Conservation (phyloP, 1,140 invertebrate genomes). For the Steinernema khuongi region DNA sequence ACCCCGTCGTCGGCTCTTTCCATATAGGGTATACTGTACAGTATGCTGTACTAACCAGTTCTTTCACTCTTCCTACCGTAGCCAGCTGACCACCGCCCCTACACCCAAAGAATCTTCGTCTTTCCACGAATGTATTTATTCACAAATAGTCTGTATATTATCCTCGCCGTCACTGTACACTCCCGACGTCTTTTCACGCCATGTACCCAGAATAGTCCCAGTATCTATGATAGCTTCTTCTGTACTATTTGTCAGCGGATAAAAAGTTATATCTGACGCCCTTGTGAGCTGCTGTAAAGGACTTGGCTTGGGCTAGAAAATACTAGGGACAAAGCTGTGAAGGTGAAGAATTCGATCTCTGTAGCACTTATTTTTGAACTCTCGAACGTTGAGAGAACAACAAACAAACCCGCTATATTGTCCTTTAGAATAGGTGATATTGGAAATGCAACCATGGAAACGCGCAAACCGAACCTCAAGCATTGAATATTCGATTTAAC, state of each 20-base stretch:
- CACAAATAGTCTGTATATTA: neutral
- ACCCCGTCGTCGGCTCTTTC: neutral
- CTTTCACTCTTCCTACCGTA: neutral
- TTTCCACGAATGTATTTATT: neutral
- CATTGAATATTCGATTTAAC: too few species aligned
- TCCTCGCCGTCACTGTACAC: neutral
- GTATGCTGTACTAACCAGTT: neutral
- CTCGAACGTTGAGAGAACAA: too few species aligned
- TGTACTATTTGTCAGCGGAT: neutral
- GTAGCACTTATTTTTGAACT: too few species aligned
- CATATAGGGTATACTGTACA: constrained; percentile 1
- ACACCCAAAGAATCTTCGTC: neutral
- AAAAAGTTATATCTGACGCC: too few species aligned
- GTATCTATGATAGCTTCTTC: neutral
- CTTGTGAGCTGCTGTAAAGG: too few species aligned
- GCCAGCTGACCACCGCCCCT: neutral
- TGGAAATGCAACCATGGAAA: too few species aligned
- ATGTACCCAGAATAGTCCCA: neutral
- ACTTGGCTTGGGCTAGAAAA: too few species aligned
- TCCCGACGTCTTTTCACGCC: neutral
- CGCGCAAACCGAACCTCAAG: too few species aligned
- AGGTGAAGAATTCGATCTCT: too few species aligned
- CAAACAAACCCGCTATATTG: too few species aligned
- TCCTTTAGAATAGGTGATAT: too few species aligned
- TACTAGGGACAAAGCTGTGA: too few species aligned